A percentile compares a stretch with the other conserved stretches of the same genome.
Conservation (phyloP, 2,888 invertebrate genomes). For the Tricholauxania praeusta region DNA sequence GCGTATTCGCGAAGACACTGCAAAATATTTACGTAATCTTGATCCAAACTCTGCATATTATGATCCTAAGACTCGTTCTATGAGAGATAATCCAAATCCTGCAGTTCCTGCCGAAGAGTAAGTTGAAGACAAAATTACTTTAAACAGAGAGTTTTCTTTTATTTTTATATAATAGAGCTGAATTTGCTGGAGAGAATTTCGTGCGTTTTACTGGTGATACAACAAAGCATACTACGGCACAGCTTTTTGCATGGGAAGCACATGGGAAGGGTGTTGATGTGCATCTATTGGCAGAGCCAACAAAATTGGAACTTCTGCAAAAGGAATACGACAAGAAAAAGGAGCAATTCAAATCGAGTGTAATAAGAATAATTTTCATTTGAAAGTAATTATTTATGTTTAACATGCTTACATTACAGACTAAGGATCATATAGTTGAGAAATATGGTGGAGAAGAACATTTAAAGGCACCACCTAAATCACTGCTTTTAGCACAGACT, state of each 20-base stretch:
- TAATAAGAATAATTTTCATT: conserved; percentile 45
- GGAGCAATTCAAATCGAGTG: conserved; percentile 83
- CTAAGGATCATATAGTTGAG: conserved; percentile 86
- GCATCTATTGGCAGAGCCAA: conserved; percentile 96
- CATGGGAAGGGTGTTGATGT: conserved; percentile 93
- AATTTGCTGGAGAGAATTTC: conserved; percentile 97
- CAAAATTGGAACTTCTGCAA: conserved; percentile 92
- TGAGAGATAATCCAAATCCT: conserved; percentile 95
- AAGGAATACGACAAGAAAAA: conserved; percentile 91
- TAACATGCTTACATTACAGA: conserved; percentile 67
- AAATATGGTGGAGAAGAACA: conserved; percentile 97
- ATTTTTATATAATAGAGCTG: conserved; percentile 64
- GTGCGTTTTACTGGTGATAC: conserved; percentile 96
- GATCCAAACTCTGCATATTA: conserved; percentile 98
- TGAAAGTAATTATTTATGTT: conserved; percentile 18
- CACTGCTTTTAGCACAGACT: conserved; percentile 90
- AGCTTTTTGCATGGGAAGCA: conserved; percentile 98
- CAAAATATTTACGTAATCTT: conserved; percentile 96
- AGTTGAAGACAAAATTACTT: conserved; percentile 32
- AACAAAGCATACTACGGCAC: conserved; percentile 87
- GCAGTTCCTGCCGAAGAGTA: conserved; percentile 71
- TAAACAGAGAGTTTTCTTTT: background rate
- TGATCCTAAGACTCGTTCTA: conserved; percentile 98
- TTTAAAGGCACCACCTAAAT: conserved; percentile 86
- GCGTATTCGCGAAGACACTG: conserved; percentile 98